Conservation (phyloP, 2,797 vertebrate genomes). For the Benthosema pterotum region DNA sequence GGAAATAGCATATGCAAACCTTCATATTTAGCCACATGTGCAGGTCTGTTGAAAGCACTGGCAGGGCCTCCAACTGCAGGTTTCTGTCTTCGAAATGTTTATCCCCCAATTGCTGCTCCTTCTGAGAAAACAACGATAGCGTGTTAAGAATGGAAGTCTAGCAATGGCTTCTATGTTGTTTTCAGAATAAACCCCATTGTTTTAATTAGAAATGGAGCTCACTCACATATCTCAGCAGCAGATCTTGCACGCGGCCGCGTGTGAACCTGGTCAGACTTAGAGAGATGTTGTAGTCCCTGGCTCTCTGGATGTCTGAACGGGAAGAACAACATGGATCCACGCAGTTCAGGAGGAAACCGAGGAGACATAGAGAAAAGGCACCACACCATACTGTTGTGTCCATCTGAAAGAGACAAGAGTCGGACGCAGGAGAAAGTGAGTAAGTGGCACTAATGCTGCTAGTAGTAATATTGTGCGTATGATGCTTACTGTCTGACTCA, state of each 20-base stretch:
- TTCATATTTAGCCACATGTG: conserved; percentile 69
- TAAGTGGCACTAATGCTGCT: background rate
- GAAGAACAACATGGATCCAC: conserved; percentile 34
- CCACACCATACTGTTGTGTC: conserved; percentile 25
- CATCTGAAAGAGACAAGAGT: conserved; percentile 66
- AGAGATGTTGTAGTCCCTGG: conserved; percentile 56
- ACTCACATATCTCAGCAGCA: conserved; percentile 78
- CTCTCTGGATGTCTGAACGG: conserved; percentile 17
- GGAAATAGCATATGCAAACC: conserved; percentile 58
- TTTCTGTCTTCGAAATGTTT: conserved; percentile 64
- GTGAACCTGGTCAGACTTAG: conserved; percentile 62
- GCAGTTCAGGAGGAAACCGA: conserved; percentile 32
- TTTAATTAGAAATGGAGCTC: background rate
- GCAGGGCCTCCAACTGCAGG: conserved; percentile 63
- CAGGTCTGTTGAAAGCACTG: conserved; percentile 70
- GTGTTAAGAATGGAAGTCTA: background rate
- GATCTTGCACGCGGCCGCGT: conserved; percentile 64
- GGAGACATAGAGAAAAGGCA: conserved; percentile 43
- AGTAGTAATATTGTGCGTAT: background rate
- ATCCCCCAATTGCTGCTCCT: conserved; percentile 71
- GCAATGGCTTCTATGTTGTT: background rate
- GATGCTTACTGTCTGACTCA: too few species aligned
- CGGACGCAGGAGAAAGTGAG: background rate
- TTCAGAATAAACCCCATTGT: background rate
- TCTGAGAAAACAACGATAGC: conserved; percentile 51